Evolutionary conservation across 2,888 invertebrate species (phyloP).

Genomic region (Drosophila paranaensis): DNA sequence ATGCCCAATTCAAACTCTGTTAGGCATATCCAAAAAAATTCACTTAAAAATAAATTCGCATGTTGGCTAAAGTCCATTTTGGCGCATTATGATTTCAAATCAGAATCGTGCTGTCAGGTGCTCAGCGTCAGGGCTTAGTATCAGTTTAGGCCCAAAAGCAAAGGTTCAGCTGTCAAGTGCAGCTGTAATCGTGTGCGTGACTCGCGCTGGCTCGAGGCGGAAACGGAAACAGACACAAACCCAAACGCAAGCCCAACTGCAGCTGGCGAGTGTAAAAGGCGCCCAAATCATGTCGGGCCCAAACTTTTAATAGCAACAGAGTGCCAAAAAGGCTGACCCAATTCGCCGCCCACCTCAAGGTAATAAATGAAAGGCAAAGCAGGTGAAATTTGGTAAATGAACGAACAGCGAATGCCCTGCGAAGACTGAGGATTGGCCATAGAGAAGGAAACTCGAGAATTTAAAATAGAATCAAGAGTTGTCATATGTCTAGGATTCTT

Average conservation of each 20-base stretch:
- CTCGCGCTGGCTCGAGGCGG: slow-evolving; percentile 38
- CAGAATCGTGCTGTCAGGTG: slow-evolving; percentile 28
- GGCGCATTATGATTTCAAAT: slow-evolving; percentile 21
- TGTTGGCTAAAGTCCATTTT: not conserved
- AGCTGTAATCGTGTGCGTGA: slow-evolving; percentile 51
- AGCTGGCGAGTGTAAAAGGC: slow-evolving; percentile 24
- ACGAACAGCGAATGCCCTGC: slow-evolving; percentile 4
- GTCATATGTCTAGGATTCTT: no score
- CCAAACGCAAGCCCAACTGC: slow-evolving; percentile 19
- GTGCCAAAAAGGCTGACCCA: slow-evolving; percentile 63
- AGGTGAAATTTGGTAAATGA: not conserved
- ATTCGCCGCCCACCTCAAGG: slow-evolving; percentile 47
- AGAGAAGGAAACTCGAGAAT: no score
- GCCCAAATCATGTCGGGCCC: slow-evolving; percentile 60
- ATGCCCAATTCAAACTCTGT: not conserved
- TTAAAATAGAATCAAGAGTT: no score
- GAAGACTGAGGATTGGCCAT: not conserved
- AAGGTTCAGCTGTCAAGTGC: slow-evolving; percentile 22
- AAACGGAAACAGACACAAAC: slow-evolving; percentile 52
- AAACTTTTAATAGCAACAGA: slow-evolving; percentile 49
- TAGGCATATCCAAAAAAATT: not conserved
- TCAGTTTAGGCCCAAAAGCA: slow-evolving; percentile 27
- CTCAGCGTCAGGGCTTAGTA: slow-evolving; percentile 27
- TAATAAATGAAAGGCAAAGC: slow-evolving; percentile 35
- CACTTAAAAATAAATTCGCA: not conserved